A percentile compares a stretch with the other conserved stretches of the same genome.
phyloP scores from a whole-genome alignment of 2,797 vertebrate genomes.

The Propithecus perrieri region DNA sequence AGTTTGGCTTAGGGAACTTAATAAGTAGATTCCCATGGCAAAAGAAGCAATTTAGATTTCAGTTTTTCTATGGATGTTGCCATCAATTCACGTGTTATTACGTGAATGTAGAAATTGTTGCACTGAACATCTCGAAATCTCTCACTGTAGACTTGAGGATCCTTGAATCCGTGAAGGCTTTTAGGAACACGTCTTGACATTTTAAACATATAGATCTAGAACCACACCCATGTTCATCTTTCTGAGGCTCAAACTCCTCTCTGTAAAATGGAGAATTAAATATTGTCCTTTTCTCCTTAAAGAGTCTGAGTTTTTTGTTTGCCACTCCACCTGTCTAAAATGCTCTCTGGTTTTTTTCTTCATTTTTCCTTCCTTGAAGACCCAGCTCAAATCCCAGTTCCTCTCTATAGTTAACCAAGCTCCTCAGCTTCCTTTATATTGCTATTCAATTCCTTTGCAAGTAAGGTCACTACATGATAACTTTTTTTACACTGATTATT shows the following conservation, averaged over 20 bases:
- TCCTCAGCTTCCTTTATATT: neutral
- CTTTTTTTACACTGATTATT: neutral
- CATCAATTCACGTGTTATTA: neutral
- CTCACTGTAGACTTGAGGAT: neutral
- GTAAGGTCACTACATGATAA: neutral
- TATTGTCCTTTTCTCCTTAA: neutral
- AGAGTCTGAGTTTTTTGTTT: neutral
- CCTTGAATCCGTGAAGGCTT: neutral
- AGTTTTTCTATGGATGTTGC: neutral
- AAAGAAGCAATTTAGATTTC: neutral
- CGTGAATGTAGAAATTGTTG: neutral
- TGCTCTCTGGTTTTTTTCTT: neutral
- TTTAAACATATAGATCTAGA: neutral
- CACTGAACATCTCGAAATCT: neutral
- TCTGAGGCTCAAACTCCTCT: neutral
- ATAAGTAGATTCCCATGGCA: neutral
- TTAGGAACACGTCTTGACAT: neutral
- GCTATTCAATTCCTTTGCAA: neutral
- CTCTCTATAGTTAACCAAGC: neutral
- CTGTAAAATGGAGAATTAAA: constrained; percentile 15
- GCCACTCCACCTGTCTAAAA: neutral
- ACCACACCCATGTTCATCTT: neutral
- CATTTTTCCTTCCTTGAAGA: neutral
- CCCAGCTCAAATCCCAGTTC: neutral
- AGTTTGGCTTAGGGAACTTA: neutral